phyloP scores from a whole-genome alignment of 2,888 invertebrate species.

The Xanthia icteritia region DNA sequence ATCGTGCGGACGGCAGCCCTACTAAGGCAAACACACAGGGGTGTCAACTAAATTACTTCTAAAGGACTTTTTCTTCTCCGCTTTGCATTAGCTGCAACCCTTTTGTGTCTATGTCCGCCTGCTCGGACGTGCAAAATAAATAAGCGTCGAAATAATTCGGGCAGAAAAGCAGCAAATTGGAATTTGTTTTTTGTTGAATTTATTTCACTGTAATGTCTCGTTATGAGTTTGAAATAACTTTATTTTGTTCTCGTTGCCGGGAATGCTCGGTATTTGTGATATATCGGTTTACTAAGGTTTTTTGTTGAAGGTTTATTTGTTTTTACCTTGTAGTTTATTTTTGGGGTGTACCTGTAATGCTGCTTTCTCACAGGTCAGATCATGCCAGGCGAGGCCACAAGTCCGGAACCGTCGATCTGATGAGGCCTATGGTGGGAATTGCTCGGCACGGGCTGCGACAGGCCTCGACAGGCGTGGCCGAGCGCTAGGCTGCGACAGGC shows the following conservation, averaged over 20 bases:
- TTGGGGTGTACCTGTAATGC: too few relatives aligned
- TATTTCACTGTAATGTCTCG: constrained; percentile 35
- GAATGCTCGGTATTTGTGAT: constrained; percentile 6
- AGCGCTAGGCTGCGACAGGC: too few relatives aligned
- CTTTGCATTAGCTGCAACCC: constrained; percentile 49
- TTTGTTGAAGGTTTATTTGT: neutral
- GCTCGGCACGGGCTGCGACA: too few relatives aligned
- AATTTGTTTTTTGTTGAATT: constrained; percentile 44
- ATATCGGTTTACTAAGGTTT: neutral
- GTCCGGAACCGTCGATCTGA: too few relatives aligned
- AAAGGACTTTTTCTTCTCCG: constrained; percentile 46
- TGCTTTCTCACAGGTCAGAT: too few relatives aligned
- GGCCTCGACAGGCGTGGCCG: too few relatives aligned
- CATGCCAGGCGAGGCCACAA: too few relatives aligned
- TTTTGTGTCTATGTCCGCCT: constrained; percentile 34
- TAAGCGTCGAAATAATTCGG: constrained; percentile 30
- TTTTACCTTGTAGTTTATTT: neutral
- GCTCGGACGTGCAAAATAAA: constrained; percentile 56
- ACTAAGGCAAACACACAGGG: constrained; percentile 11
- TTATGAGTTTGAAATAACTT: constrained; percentile 41
- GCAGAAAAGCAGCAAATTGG: constrained; percentile 33
- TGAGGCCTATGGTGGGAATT: too few relatives aligned
- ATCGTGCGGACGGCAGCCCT: constrained; percentile 46
- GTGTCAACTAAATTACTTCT: constrained; percentile 48
- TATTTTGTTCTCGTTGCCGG: constrained; percentile 26